Conservation (phyloP, 2,113 vertebrate species). For the Ornithorhynchus anatinus region DNA sequence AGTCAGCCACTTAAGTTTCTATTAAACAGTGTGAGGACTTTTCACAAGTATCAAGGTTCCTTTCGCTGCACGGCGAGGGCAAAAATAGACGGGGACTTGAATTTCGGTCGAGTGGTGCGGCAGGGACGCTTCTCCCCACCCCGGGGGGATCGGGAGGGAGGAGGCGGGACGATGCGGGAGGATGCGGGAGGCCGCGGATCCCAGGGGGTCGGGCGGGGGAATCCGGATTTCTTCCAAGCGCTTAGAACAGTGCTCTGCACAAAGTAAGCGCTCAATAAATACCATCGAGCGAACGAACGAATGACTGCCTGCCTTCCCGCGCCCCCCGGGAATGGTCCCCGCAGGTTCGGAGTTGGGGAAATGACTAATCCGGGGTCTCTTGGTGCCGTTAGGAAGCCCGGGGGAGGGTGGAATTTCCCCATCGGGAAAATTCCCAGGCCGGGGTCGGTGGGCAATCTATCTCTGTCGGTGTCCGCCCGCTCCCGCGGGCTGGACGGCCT, state of each 20-base stretch:
- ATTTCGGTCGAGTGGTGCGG: neutral
- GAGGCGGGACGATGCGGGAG: too few relatives aligned
- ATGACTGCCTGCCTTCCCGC: slow-evolving; percentile 60
- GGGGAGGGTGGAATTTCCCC: fast-evolving
- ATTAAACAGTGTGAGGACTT: slow-evolving; percentile 88
- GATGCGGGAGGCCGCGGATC: fast-evolving
- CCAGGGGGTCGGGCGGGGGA: neutral
- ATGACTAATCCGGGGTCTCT: neutral
- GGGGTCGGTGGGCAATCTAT: too few relatives aligned
- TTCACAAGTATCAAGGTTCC: slow-evolving; percentile 65
- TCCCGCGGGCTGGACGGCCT: too few relatives aligned
- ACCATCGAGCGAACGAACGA: too few relatives aligned
- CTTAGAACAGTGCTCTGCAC: too few relatives aligned
- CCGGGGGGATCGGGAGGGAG: neutral
- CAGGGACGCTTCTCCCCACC: neutral
- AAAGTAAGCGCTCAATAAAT: too few relatives aligned
- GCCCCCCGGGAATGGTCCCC: too few relatives aligned
- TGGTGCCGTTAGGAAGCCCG: neutral
- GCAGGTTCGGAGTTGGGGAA: neutral
- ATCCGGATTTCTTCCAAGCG: too few relatives aligned
- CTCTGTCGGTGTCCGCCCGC: too few relatives aligned
- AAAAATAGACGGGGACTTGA: slow-evolving; percentile 57
- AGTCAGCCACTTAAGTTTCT: slow-evolving; percentile 90
- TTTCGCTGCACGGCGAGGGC: slow-evolving; percentile 43
- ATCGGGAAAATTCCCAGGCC: too few relatives aligned